Evolutionary conservation across 2,113 vertebrate species (phyloP).

Genomic region (Saiga tatarica): DNA sequence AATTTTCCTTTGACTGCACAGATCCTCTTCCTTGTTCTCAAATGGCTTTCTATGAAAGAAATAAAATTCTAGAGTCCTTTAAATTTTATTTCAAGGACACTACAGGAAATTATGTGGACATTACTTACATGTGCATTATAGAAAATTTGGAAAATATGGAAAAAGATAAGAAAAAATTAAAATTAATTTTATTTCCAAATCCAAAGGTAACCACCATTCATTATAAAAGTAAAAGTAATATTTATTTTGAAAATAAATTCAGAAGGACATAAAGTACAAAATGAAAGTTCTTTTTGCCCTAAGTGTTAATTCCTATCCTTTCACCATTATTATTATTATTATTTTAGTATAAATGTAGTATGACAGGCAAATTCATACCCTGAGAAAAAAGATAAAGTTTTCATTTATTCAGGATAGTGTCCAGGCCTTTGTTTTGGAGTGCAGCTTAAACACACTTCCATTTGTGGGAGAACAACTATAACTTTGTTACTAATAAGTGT

Average conservation of each 20-base stretch:
- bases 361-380: neutral
- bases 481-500: neutral
- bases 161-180: conserved; percentile 10
- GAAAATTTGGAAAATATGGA: conserved; percentile 29
- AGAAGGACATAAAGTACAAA: conserved; percentile 1
- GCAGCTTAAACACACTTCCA: neutral
- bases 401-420: neutral
- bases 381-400: conserved; percentile 10
- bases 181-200: neutral
- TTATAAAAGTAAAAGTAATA: conserved; percentile 27
- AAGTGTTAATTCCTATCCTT: neutral
- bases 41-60: conserved; percentile 27
- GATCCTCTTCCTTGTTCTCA: neutral
- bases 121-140: neutral
- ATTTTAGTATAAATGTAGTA: neutral
- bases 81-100: conserved; percentile 39
- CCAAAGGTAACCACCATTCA: neutral
- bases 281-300: neutral
- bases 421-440: neutral
- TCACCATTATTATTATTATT: neutral
- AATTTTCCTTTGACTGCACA: neutral
- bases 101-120: neutral
- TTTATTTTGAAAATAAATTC: conserved; percentile 12
- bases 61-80: conserved; percentile 34
- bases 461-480: neutral